Conservation (phyloP, 1,140 invertebrate species). For the Pentalonia nigronervosa region DNA sequence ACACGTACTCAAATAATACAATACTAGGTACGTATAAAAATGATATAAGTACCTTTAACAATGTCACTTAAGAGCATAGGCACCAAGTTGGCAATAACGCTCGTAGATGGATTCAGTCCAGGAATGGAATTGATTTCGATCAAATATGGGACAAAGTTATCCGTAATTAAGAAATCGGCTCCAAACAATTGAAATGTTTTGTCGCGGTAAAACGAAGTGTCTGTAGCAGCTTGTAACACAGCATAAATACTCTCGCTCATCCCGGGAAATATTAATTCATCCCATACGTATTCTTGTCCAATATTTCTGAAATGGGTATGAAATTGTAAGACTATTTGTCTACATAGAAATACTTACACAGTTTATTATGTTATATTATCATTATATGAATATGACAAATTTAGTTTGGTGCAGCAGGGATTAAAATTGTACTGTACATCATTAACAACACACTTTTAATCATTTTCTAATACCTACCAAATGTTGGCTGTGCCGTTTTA, state of each 20-base stretch:
- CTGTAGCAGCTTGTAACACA: constrained; percentile 84
- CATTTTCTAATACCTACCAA: no score
- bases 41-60: constrained; percentile 77
- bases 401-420: not conserved
- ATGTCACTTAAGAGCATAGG: constrained; percentile 88
- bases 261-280: constrained; percentile 83
- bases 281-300: constrained; percentile 79
- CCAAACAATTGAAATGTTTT: constrained; percentile 93
- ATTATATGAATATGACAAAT: no score
- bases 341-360: not conserved
- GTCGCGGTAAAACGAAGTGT: constrained; percentile 82
- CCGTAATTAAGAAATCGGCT: constrained; percentile 90
- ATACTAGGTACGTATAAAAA: not conserved
- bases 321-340: not conserved
- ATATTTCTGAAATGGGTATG: constrained; percentile 63
- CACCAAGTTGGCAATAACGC: constrained; percentile 86
- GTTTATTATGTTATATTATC: no score
- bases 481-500: no score
- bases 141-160: constrained; percentile 88
- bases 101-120: constrained; percentile 86
- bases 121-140: constrained; percentile 95
- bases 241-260: constrained; percentile 89
- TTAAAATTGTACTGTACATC: not conserved
- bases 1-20: not conserved
- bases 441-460: no score